These are phyloP conservation scores for Cinclus mexicanus DNA, from an alignment of 2,113 vertebrate species.

Conservation along the genomic window DNA sequence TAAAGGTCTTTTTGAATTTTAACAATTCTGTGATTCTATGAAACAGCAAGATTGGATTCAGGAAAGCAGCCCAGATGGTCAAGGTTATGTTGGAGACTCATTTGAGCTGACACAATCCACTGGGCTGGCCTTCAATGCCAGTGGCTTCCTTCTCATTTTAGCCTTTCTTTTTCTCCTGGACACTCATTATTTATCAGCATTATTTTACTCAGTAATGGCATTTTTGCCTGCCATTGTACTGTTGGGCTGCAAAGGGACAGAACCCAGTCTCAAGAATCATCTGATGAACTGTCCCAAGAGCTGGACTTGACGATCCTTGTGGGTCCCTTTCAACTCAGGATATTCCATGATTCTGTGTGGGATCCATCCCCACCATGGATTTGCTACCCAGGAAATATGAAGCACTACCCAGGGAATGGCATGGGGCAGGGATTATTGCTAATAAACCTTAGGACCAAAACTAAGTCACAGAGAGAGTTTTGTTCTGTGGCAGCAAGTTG, in stretches of 20 bases:
- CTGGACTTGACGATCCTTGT: background rate
- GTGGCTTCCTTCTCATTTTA: background rate
- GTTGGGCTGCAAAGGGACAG: background rate
- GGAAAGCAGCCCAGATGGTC: background rate
- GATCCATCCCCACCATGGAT: background rate
- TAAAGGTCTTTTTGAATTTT: background rate
- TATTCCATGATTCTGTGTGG: background rate
- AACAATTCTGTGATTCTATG: background rate
- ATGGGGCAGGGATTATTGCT: background rate
- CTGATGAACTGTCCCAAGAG: background rate
- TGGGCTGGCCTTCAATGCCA: background rate
- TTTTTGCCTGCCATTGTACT: accelerated
- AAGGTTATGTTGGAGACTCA: background rate
- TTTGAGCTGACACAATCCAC: background rate
- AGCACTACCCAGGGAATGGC: background rate
- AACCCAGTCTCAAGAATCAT: background rate
- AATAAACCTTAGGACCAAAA: background rate
- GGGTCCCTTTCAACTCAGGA: background rate
- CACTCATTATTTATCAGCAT: background rate
- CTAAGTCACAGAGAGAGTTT: background rate
- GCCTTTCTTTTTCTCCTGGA: background rate
- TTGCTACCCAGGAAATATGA: background rate
- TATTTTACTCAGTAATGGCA: background rate
- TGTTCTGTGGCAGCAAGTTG: background rate
- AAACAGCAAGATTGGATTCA: background rate